Conservation (phyloP, 2,113 vertebrate species). For the Saguinus imperator region DNA sequence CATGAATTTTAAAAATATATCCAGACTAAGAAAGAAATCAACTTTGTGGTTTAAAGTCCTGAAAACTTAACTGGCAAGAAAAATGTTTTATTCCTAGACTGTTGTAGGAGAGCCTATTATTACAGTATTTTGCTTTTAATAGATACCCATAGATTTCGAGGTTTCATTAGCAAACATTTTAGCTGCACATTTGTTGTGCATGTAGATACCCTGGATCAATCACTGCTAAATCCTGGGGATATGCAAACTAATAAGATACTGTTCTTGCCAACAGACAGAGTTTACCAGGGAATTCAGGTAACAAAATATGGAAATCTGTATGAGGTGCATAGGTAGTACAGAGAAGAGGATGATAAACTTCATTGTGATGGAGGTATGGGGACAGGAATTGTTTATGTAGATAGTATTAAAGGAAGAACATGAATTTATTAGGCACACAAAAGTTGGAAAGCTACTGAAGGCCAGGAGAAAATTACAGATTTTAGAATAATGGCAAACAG, state of each 20-base stretch:
- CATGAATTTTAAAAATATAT: background rate
- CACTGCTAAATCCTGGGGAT: background rate
- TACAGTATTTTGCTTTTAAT: background rate
- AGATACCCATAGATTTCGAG: background rate
- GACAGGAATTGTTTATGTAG: background rate
- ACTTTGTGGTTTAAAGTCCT: background rate
- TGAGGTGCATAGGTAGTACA: too few species aligned
- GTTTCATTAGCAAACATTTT: background rate
- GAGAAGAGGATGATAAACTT: background rate
- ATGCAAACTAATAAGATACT: background rate
- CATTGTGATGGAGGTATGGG: background rate
- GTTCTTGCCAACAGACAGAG: background rate
- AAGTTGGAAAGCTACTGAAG: background rate
- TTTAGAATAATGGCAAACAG: background rate
- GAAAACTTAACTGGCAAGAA: background rate
- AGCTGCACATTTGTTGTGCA: background rate
- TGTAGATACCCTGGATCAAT: background rate
- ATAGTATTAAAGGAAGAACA: background rate
- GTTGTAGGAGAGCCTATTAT: background rate
- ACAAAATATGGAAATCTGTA: background rate
- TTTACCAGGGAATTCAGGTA: background rate
- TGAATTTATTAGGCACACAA: background rate
- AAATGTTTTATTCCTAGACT: background rate
- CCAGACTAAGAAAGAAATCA: background rate
- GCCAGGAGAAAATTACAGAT: background rate